phyloP scores from a whole-genome alignment of 2,888 invertebrate genomes.

The Hirtodrosophila confusa region DNA sequence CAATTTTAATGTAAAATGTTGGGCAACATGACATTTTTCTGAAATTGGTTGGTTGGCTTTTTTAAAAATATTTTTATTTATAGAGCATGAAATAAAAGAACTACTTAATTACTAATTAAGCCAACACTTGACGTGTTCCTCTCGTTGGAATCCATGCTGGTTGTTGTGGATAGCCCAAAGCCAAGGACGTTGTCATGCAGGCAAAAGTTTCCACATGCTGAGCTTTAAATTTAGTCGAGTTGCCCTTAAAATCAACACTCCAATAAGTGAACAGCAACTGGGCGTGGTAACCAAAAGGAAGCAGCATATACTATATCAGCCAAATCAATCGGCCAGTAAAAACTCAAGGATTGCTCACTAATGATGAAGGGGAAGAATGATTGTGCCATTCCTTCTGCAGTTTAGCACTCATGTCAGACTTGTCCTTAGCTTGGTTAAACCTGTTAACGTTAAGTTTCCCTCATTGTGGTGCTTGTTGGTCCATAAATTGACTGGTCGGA shows the following conservation, averaged over 20 bases:
- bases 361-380: slow-evolving; percentile 34
- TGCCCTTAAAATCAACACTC: slow-evolving; percentile 10
- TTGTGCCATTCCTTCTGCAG: slow-evolving; percentile 13
- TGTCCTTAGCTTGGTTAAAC: slow-evolving; percentile 77
- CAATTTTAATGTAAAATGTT: too few species aligned
- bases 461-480: slow-evolving; percentile 56
- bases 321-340: slow-evolving; percentile 44
- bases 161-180: slow-evolving; percentile 1
- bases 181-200: slow-evolving; percentile 8
- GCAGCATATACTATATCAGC: slow-evolving; percentile 10
- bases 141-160: not conserved
- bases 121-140: not conserved
- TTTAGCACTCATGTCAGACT: slow-evolving; percentile 61
- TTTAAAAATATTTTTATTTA: too few species aligned
- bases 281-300: slow-evolving; percentile 3
- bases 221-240: slow-evolving; percentile 20
- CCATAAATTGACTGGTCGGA: slow-evolving; percentile 65
- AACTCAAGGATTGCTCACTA: slow-evolving; percentile 46
- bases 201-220: slow-evolving; percentile 29
- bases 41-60: too few species aligned
- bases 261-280: slow-evolving; percentile 3
- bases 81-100: not conserved
- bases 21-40: too few species aligned
- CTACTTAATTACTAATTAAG: not conserved
- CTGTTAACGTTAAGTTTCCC: slow-evolving; percentile 74